These are phyloP conservation scores for Petrocephalus sullivani DNA, from an alignment of 2,797 vertebrate genomes.

Conservation along the genomic window DNA sequence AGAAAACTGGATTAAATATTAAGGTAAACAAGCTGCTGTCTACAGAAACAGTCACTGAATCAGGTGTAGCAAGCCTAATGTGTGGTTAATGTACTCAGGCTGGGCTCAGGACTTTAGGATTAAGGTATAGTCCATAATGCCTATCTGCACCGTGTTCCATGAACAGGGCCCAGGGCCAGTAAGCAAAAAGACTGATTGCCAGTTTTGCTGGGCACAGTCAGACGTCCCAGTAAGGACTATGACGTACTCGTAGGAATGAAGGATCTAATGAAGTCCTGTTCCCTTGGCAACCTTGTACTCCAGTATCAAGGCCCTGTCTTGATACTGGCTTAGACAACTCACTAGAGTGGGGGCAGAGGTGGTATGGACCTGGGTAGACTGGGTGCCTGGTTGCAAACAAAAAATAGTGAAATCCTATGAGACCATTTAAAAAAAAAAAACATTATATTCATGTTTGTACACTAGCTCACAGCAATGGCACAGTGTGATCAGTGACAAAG, in stretches of 20 bases:
- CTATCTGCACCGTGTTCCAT: background rate
- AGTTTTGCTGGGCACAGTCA: background rate
- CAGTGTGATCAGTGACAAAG: background rate
- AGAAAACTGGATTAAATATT: background rate
- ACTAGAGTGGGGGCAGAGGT: background rate
- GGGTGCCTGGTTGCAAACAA: background rate
- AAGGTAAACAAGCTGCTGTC: background rate
- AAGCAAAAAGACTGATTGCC: background rate
- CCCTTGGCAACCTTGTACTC: slow-evolving; percentile 15
- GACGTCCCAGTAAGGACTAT: background rate
- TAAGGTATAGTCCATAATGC: background rate
- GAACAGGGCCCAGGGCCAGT: background rate
- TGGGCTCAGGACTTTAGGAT: background rate
- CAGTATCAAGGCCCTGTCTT: background rate
- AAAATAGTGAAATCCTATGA: background rate
- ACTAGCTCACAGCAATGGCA: background rate
- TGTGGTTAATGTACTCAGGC: background rate
- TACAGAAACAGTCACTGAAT: background rate
- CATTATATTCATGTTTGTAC: background rate
- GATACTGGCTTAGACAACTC: background rate
- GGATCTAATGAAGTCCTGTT: slow-evolving; percentile 6
- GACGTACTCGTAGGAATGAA: background rate
- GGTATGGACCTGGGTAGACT: background rate
- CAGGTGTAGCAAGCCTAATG: background rate
- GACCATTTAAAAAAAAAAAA: background rate